Conservation (phyloP, 2,888 invertebrate species). For the Parochlus steinenii region DNA sequence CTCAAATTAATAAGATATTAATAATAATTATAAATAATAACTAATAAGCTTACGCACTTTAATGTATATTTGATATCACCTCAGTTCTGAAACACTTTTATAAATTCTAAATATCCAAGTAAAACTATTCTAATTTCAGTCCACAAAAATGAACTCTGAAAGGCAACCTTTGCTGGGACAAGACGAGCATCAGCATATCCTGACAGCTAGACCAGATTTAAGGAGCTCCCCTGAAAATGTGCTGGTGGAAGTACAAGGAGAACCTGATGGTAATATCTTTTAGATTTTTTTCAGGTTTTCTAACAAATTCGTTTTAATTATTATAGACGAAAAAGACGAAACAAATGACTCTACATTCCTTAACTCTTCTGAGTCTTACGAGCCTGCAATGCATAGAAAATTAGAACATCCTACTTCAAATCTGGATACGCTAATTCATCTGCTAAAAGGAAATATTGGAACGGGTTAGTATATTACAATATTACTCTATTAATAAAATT, state of each 20-base stretch:
- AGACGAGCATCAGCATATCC: conserved; percentile 18
- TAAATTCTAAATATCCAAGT: no score
- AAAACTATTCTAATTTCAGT: conserved; percentile 1
- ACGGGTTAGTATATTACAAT: no score
- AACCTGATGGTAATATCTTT: conserved; percentile 21
- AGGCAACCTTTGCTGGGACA: conserved; percentile 44
- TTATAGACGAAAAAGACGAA: conserved; percentile 12
- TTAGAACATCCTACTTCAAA: conserved; percentile 68
- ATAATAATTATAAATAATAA: no score
- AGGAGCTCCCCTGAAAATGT: conserved; percentile 30
- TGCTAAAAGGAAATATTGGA: conserved; percentile 61
- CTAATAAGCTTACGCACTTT: no score
- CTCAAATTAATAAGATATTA: no score
- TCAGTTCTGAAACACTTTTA: no score
- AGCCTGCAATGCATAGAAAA: conserved; percentile 49
- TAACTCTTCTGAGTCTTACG: conserved; percentile 25
- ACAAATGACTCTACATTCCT: conserved; percentile 5
- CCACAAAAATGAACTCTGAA: conserved; percentile 42
- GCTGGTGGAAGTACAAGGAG: conserved; percentile 28
- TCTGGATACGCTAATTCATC: conserved; percentile 56
- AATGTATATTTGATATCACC: no score
- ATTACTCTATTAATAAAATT: no score
- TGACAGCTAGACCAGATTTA: conserved; percentile 24
- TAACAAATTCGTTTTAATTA: conserved; percentile 3
- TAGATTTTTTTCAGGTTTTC: conserved; percentile 1